Percentiles rank a stretch among this genome's conserved stretches.
Conservation (phyloP, 2,888 invertebrate genomes). For the Heliconius charithonia region DNA sequence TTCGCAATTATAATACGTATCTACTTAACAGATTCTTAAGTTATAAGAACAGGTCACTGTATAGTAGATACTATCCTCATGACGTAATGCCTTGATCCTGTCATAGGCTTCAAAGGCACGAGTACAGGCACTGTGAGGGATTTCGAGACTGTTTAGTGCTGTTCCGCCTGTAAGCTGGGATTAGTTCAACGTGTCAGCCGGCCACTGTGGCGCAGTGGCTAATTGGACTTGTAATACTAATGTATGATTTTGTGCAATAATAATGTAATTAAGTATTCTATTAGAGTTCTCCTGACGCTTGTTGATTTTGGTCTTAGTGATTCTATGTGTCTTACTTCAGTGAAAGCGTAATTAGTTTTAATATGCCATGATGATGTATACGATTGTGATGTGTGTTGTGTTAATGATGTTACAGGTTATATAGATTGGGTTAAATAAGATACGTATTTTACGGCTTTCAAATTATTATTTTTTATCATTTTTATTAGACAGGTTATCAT, state of each 20-base stretch:
- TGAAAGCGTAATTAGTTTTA: slow-evolving; percentile 48
- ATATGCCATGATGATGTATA: background rate
- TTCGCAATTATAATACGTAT: background rate
- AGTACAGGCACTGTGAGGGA: slow-evolving; percentile 68
- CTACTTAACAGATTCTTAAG: slow-evolving; percentile 9
- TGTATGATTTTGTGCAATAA: slow-evolving; percentile 43
- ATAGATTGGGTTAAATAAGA: background rate
- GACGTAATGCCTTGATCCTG: slow-evolving; percentile 72
- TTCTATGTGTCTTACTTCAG: slow-evolving; percentile 1
- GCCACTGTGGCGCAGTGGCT: slow-evolving; percentile 66
- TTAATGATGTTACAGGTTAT: background rate
- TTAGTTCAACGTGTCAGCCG: slow-evolving; percentile 71
- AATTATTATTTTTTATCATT: background rate
- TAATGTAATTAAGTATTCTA: slow-evolving; percentile 29
- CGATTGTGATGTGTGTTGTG: background rate
- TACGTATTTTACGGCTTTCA: background rate
- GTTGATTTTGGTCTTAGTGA: slow-evolving; percentile 3
- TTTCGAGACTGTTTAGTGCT: slow-evolving; percentile 68
- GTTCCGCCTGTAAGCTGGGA: slow-evolving; percentile 71
- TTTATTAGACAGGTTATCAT: background rate
- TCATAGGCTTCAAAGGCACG: slow-evolving; percentile 80
- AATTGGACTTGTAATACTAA: slow-evolving; percentile 65
- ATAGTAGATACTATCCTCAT: slow-evolving; percentile 47
- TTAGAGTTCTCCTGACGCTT: slow-evolving; percentile 7
- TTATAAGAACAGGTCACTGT: slow-evolving; percentile 34